Evolutionary conservation across 2,797 vertebrate species (phyloP), one percentile per base, ranked within the genome.

Genomic region (Lithobates sylvaticus): DNA sequence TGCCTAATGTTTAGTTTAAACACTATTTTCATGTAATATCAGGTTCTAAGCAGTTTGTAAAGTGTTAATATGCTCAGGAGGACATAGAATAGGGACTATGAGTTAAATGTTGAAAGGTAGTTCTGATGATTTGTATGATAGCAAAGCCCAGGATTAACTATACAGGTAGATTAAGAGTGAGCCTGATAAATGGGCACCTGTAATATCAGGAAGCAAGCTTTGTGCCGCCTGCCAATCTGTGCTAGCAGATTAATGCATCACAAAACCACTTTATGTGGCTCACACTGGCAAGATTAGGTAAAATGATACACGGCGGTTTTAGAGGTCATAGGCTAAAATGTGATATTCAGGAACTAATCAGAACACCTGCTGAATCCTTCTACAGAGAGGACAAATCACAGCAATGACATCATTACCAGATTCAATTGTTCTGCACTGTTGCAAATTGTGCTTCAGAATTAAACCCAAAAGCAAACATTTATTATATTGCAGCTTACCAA

Each of bases 301-400:
- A 80, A 29, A 32, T 44, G 78, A 80, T 69, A 65, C 78, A 70
- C 54, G 26, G 34, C 26, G 65, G 32, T 61, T 77, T 26, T 65
- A 77, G 12, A 65, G 58, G 54, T 65, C 76, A 65, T 13, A 39
- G 76, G 76, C 23, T 26, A 77, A 77, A 65, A 23, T 34, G 18
- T 61, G 75, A 36, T 58, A 77, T 77, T 64, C 58, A 16, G 76
- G 21, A 23, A 64, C 21, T 64, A 39, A 76, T 76, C 23, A 76
- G 27, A 76, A 58, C 26, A 44, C 39, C 74, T 36, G 32, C 34
- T 39, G 21, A 77, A 39, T 64, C 76, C 23, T 65, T 36, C 54
- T 65, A 65, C 18, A 64, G 34, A 64, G 50, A 18, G 18, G 47
- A 27, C 50, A 73, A 29, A 44, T 44, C 21, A 73, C 36, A 26